These are phyloP conservation scores for Ceratoteleas bidentatus DNA, from an alignment of 1,140 invertebrate genomes.

Conservation along the genomic window DNA sequence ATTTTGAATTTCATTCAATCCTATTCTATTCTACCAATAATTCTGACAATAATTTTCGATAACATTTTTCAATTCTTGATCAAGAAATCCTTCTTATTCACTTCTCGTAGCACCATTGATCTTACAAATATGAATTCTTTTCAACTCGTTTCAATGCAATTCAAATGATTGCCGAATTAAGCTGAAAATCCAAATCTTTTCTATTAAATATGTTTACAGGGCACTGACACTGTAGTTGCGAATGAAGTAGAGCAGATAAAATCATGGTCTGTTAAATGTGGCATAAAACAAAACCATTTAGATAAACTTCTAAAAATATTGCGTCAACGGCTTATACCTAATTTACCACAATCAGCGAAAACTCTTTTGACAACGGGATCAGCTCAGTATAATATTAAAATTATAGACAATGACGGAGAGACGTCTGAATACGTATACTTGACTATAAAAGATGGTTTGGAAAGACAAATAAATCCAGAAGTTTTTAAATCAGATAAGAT, in stretches of 20 bases:
- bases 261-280: background rate
- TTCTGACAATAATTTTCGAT: too few species aligned
- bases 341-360: constrained; percentile 1
- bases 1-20: too few species aligned
- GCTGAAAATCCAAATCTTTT: too few species aligned
- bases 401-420: background rate
- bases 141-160: too few species aligned
- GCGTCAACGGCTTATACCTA: background rate
- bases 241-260: constrained; percentile 4
- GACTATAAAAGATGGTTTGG: constrained; percentile 5
- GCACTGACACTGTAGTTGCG: background rate
- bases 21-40: too few species aligned
- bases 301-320: constrained; percentile 8
- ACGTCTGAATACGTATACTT: constrained; percentile 13
- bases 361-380: background rate
- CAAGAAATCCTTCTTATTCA: too few species aligned
- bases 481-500: background rate
- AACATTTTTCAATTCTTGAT: too few species aligned
- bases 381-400: constrained; percentile 6
- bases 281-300: constrained; percentile 10
- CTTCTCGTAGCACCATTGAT: too few species aligned
- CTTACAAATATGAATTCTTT: too few species aligned
- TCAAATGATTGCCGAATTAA: too few species aligned
- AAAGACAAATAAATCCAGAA: background rate
- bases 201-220: too few species aligned